Conservation (phyloP, 2,113 vertebrate genomes). For the human region GRCh38 chr16:63055001-63055500, state of each 20-base stretch:
- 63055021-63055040: accelerated
- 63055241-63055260: neutral
- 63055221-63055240: neutral
- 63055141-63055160: neutral
- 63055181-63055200: neutral
- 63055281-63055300: neutral
- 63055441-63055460: neutral
- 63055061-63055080: accelerated
- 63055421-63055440: neutral
- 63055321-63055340: neutral
- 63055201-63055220: neutral
- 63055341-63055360: neutral
- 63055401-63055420: neutral
- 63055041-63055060: accelerated
- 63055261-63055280: neutral
- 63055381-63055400: neutral
- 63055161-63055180: neutral
- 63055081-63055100: neutral
- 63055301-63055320: neutral
- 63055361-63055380: neutral
- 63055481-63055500: neutral
- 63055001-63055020: no score
- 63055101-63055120: neutral
- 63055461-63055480: neutral
- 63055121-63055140: neutral